Evolutionary conservation across 2,888 invertebrate genomes (phyloP).

Genomic region (Euphydryas editha): DNA sequence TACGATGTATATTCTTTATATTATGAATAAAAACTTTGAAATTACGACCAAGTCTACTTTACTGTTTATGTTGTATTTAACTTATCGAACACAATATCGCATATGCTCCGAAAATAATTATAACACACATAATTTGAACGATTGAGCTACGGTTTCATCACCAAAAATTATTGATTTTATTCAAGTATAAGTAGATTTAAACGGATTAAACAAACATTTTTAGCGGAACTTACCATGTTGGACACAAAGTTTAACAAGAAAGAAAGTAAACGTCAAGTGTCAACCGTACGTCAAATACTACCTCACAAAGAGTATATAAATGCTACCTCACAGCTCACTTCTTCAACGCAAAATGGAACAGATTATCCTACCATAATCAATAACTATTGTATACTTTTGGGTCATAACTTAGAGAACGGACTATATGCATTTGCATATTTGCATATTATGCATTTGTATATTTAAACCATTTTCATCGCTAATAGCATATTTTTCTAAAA

Average conservation of each 20-base stretch:
- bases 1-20: background rate
- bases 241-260: constrained; percentile 69
- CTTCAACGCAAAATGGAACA: too few species aligned
- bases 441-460: too few species aligned
- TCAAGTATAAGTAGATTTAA: constrained; percentile 52
- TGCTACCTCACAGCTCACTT: too few species aligned
- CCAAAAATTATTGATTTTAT: background rate
- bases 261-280: constrained; percentile 48
- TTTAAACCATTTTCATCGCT: too few species aligned
- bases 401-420: too few species aligned
- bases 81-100: constrained; percentile 1
- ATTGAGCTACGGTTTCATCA: background rate
- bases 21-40: background rate
- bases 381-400: too few species aligned
- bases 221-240: constrained; percentile 75
- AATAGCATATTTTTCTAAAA: too few species aligned
- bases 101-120: background rate
- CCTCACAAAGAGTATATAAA: background rate
- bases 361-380: too few species aligned
- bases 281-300: constrained; percentile 29
- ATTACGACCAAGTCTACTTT: background rate
- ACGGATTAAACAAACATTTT: constrained; percentile 55
- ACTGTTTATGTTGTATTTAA: constrained; percentile 8
- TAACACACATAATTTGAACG: background rate
- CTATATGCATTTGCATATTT: too few species aligned